Evolutionary conservation across 2,888 invertebrate species (phyloP), one percentile per base, ranked within the genome.

Genomic region (Drosophila nr. perissopoda): DNA sequence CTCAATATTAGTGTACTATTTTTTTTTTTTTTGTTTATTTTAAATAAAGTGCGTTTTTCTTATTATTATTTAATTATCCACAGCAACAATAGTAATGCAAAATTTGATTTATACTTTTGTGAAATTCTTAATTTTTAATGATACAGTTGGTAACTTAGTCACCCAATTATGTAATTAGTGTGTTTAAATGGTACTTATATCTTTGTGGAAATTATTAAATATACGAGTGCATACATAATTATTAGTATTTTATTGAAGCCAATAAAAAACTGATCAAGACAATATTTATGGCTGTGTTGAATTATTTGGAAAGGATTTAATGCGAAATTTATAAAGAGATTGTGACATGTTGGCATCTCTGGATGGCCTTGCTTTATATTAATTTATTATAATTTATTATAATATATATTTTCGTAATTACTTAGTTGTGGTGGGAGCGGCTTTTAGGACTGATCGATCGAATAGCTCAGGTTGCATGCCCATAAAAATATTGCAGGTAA

Each of bases 401-500:
- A 27, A 38, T 29, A 33, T 4, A 16, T 18, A n/a, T 16, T 42
- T 21, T 34, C 21, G 1, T 4, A 42, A 29, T 21, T 48, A 51
- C n/a, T 27, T 27, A 13, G 25, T 42, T 42, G 1, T 7, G 21
- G 7, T 10, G 4, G 8, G 16, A 7, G 21, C 1, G 16, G n/a
- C 6, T 31, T 58, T 69, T 1, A 78, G 16, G 11, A 62, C 63
- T 21, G 68, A 42, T 25, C 68, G 67, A 59, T 77, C 69, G 2
- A 78, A 66, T 34, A 82, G 52, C 34, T 69, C 59, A 6, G 57
- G 33, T 16, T 73, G 66, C 25, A 58, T 40, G 27, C 64, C 53
- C 2, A 71, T 51, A 1, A 83, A 33, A 11, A 78, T 52, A 33
- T 83, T 83, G 11, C 80, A 74, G 2, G 87, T 76, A 6, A 89